Percentiles rank a stretch among this genome's conserved stretches.
Conservation (phyloP, 2,888 invertebrate genomes). For the Thalpophila matura region DNA sequence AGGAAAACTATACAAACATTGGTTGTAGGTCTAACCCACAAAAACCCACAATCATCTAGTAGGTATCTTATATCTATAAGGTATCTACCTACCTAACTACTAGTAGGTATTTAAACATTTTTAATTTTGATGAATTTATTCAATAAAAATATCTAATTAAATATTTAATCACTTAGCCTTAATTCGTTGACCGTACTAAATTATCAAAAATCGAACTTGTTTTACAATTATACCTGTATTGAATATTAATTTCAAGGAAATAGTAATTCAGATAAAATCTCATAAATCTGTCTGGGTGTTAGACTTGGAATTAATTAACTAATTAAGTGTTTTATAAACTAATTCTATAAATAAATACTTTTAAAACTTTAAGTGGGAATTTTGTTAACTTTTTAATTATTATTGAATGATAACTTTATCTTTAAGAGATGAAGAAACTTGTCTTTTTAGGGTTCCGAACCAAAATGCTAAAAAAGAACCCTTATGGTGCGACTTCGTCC, state of each 20-base stretch:
- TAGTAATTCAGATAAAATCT: background rate
- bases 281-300: slow-evolving; percentile 44
- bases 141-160: background rate
- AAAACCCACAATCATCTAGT: no score
- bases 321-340: slow-evolving; percentile 18
- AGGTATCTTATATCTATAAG: background rate
- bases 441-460: no score
- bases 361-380: background rate
- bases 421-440: background rate
- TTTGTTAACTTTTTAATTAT: slow-evolving; percentile 16
- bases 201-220: slow-evolving; percentile 5
- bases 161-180: background rate
- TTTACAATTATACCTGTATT: slow-evolving; percentile 7
- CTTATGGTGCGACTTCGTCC: no score
- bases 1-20: background rate
- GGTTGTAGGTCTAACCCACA: no score
- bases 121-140: background rate
- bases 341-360: slow-evolving; percentile 8
- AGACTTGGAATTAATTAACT: slow-evolving; percentile 30
- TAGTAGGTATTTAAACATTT: background rate
- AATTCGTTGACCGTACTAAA: background rate
- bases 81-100: background rate
- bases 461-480: no score
- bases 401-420: background rate
- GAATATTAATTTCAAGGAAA: slow-evolving; percentile 25